Percentiles rank a stretch among this genome's conserved stretches.
phyloP scores from a whole-genome alignment of 2,113 vertebrate species.

The Gavia stellata region DNA sequence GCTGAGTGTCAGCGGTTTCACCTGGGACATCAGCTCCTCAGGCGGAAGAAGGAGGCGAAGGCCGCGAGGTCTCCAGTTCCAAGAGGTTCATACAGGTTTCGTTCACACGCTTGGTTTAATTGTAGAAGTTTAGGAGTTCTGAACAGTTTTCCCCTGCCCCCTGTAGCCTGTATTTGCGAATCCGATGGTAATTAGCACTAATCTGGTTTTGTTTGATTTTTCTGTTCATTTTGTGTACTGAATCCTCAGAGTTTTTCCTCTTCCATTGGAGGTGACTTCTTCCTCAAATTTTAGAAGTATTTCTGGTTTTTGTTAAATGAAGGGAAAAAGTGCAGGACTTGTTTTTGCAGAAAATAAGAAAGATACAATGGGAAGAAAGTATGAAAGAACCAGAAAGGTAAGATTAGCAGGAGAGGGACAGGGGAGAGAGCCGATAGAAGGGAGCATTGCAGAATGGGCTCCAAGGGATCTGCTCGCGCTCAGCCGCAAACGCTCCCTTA shows the following conservation, averaged over 20 bases:
- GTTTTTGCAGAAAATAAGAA: neutral
- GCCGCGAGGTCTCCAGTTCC: rapidly evolving
- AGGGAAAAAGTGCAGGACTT: neutral
- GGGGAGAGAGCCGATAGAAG: neutral
- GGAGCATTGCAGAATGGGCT: neutral
- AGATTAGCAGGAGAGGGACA: neutral
- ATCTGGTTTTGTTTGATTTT: neutral
- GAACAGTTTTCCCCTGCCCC: neutral
- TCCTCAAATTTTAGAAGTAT: neutral
- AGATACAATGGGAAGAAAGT: neutral
- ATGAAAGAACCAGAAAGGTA: neutral
- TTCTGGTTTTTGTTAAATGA: neutral
- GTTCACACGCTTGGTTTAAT: neutral
- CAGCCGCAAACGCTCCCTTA: rapidly evolving
- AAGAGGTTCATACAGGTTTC: neutral
- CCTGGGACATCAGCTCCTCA: neutral
- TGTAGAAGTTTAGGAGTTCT: neutral
- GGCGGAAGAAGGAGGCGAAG: neutral
- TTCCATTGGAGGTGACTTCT: neutral
- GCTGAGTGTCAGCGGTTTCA: neutral
- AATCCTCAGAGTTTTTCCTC: neutral
- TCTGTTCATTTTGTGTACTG: neutral
- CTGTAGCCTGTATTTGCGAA: neutral
- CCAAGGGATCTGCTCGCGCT: rapidly evolving
- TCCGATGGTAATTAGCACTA: neutral